Conservation (phyloP, 1,140 invertebrate species). For the Octopus bimaculoides region DNA sequence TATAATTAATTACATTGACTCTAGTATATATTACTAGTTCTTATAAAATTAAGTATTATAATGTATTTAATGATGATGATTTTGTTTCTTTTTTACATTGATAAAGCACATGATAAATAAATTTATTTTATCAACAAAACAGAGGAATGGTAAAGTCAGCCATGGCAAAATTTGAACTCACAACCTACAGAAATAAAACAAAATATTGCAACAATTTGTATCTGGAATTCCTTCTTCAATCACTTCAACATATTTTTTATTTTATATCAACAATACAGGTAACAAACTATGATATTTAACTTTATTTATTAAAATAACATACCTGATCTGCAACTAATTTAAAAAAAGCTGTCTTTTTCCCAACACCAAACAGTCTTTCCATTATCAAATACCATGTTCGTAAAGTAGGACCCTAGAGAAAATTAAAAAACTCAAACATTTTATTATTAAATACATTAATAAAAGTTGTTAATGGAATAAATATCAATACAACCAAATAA, state of each 20-base stretch:
- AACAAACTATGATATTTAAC: background rate
- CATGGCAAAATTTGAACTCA: background rate
- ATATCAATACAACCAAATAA: too few species aligned
- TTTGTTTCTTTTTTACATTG: too few species aligned
- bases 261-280: background rate
- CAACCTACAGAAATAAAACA: too few species aligned
- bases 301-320: too few species aligned
- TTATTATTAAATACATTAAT: too few species aligned
- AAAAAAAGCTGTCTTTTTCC: conserved; percentile 58
- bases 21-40: too few species aligned
- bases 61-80: too few species aligned
- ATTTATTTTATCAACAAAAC: background rate
- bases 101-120: too few species aligned
- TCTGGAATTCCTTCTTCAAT: background rate
- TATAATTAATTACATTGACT: too few species aligned
- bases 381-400: conserved; percentile 56
- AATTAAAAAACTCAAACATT: too few species aligned
- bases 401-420: conserved; percentile 29
- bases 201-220: background rate
- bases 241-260: background rate
- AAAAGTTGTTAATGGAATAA: too few species aligned
- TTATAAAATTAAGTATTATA: too few species aligned
- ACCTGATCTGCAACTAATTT: conserved; percentile 78
- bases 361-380: conserved; percentile 63
- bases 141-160: background rate